A percentile compares a stretch with the other conserved stretches of the same genome.
phyloP scores from a whole-genome alignment of 2,113 vertebrate species.

The Rafetus swinhoei region DNA sequence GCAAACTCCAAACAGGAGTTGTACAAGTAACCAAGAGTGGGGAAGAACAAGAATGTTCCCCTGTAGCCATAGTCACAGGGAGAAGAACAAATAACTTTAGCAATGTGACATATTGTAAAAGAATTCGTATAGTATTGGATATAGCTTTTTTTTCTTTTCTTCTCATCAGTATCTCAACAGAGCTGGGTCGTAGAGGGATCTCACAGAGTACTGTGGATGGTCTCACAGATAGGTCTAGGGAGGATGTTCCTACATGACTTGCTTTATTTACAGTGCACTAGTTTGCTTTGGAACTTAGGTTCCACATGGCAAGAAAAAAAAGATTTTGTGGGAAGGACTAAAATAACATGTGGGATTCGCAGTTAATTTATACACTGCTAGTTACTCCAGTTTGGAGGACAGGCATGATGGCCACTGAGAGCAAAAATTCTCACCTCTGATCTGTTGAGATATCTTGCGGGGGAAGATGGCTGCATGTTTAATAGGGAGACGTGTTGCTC shows the following conservation, averaged over 20 bases:
- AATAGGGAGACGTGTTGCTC: background rate
- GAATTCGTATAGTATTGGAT: background rate
- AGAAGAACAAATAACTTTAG: background rate
- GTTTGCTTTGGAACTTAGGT: background rate
- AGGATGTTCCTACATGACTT: rapidly evolving
- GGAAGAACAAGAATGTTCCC: background rate
- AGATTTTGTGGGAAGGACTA: background rate
- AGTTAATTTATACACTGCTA: background rate
- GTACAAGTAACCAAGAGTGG: background rate
- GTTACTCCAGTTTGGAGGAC: background rate
- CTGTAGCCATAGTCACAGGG: background rate
- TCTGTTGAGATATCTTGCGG: background rate
- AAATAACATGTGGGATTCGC: background rate
- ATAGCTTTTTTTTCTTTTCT: background rate
- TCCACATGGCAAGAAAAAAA: background rate
- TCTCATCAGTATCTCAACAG: background rate
- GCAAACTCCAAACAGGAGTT: background rate
- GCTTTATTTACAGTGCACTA: background rate
- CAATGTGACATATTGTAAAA: background rate
- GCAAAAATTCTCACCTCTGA: too few species aligned
- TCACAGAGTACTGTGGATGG: background rate
- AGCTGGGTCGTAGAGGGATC: background rate
- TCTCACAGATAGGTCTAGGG: rapidly evolving
- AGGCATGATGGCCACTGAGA: background rate
- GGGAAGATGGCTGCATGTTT: background rate